Evolutionary conservation across 2,888 invertebrate species (phyloP).

Genomic region (Zele albiditarsus): DNA sequence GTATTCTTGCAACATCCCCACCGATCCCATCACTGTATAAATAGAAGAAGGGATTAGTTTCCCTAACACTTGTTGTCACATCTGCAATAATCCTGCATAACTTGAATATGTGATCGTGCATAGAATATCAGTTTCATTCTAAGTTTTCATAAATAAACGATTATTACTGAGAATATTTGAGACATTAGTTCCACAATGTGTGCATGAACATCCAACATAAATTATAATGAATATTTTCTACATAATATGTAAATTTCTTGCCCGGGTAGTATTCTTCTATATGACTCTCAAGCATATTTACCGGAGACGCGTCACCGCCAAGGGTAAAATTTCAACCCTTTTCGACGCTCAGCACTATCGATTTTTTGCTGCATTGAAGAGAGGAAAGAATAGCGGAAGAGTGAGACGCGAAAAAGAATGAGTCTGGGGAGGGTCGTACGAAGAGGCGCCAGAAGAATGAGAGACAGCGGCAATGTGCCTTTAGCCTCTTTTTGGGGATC

Average conservation of each 20-base stretch:
- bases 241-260: background rate
- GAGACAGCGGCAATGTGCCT: background rate
- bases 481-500: conserved; percentile 7
- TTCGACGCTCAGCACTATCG: conserved; percentile 31
- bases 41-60: no score
- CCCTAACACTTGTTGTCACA: no score
- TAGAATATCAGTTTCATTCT: no score
- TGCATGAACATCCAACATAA: background rate
- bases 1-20: no score
- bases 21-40: no score
- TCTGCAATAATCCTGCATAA: no score
- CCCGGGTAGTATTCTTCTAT: background rate
- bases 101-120: no score
- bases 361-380: conserved; percentile 20
- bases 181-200: background rate
- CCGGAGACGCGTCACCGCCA: conserved; percentile 26
- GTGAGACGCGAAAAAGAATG: background rate
- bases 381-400: background rate
- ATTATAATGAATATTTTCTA: background rate
- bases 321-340: conserved; percentile 35
- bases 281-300: conserved; percentile 1
- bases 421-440: conserved; percentile 9
- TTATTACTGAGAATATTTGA: background rate
- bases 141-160: background rate
- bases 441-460: conserved; percentile 2